Percentiles rank a stretch among this genome's conserved stretches.
phyloP scores from a whole-genome alignment of 2,113 vertebrate species.

The Cacatua alba region DNA sequence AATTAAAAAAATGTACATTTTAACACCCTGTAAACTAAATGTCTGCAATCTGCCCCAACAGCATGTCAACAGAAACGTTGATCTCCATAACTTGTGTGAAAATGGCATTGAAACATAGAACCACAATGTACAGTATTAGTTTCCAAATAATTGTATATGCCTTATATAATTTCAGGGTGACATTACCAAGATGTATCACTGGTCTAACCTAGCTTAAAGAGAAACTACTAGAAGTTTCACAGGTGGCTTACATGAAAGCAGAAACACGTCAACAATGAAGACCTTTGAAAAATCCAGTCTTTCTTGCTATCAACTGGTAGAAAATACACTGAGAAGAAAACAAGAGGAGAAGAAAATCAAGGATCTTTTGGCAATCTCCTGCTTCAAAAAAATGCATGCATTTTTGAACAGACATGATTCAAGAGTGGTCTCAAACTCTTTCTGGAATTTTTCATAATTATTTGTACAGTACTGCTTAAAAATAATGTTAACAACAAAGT shows the following conservation, averaged over 20 bases:
- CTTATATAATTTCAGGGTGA: not conserved
- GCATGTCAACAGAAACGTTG: not conserved
- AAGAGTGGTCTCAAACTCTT: not conserved
- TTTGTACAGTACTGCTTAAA: not conserved
- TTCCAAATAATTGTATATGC: not conserved
- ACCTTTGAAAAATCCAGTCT: not conserved
- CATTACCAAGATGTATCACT: not conserved
- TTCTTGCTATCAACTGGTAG: not conserved
- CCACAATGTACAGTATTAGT: not conserved
- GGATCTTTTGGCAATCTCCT: not conserved
- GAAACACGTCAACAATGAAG: not conserved
- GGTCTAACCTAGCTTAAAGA: not conserved
- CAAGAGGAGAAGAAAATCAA: not conserved
- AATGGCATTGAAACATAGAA: not conserved
- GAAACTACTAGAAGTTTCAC: not conserved
- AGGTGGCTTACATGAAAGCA: not conserved
- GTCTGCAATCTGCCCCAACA: not conserved
- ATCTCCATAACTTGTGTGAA: not conserved
- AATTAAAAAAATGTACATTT: not conserved
- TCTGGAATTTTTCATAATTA: not conserved
- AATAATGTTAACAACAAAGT: not conserved
- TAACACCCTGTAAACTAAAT: not conserved
- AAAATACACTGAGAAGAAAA: not conserved
- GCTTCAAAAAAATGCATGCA: not conserved
- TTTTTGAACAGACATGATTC: not conserved